A percentile compares a stretch with the other conserved stretches of the same genome.
These are phyloP conservation scores for Otolemur garnettii DNA, from an alignment of 2,113 vertebrate species.

Conservation along the genomic window DNA sequence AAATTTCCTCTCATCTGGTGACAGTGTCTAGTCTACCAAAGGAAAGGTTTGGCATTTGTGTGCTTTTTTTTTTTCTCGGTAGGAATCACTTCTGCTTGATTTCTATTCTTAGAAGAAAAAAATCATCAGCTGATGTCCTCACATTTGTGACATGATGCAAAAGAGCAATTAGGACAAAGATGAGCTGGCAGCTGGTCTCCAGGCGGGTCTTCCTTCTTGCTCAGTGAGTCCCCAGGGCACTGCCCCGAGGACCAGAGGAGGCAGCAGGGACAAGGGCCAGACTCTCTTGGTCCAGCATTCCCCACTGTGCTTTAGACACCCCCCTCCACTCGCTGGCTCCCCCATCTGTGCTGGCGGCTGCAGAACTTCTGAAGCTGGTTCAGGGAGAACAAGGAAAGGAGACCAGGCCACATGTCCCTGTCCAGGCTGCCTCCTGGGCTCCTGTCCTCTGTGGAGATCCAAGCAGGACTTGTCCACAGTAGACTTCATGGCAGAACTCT, in stretches of 20 bases:
- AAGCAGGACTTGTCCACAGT: rapidly evolving
- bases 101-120: constrained; percentile 55
- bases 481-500: neutral
- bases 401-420: rapidly evolving
- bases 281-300: rapidly evolving
- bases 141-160: constrained; percentile 7
- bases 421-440: neutral
- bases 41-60: constrained; percentile 74
- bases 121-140: neutral
- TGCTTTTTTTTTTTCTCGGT: constrained; percentile 78
- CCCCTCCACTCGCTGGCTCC: too few species aligned
- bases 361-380: neutral
- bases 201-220: neutral
- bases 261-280: rapidly evolving
- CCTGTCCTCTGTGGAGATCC: too few species aligned
- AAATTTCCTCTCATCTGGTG: constrained; percentile 35
- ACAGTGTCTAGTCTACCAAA: constrained; percentile 14
- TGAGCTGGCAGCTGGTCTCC: neutral
- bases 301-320: too few species aligned
- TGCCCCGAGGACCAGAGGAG: neutral
- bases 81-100: constrained; percentile 46
- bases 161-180: neutral
- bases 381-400: neutral
- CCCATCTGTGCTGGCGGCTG: rapidly evolving
- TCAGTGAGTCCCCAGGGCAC: rapidly evolving